Evolutionary conservation across 2,797 vertebrate species (phyloP).

Genomic region (Rhadinocentrus ornatus): DNA sequence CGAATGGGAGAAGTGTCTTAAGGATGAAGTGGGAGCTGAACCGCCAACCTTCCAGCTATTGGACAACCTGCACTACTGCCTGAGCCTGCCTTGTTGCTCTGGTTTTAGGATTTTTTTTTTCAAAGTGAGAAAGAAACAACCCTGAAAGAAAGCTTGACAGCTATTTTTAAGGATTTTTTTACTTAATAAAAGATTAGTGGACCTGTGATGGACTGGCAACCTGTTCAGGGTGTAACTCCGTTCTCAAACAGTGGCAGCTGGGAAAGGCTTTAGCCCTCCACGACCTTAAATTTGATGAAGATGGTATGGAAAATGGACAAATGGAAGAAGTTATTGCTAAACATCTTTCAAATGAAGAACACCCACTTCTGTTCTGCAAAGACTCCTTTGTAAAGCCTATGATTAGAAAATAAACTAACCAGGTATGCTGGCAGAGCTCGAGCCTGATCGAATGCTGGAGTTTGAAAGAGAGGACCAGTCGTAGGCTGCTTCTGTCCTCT

Average conservation of each 20-base stretch:
- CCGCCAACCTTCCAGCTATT: background rate
- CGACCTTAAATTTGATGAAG: too few relatives aligned
- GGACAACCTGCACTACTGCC: background rate
- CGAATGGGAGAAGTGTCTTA: background rate
- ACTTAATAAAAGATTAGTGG: too few relatives aligned
- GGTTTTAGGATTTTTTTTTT: too few relatives aligned
- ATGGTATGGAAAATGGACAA: background rate
- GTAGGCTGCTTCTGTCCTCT: conserved; percentile 94
- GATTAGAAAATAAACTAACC: conserved; percentile 77
- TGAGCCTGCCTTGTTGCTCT: too few relatives aligned
- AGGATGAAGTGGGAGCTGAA: background rate
- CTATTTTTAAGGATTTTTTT: background rate
- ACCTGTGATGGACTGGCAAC: background rate
- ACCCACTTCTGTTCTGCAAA: too few relatives aligned
- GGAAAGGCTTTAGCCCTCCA: too few relatives aligned
- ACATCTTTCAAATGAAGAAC: background rate
- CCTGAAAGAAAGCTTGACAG: too few relatives aligned
- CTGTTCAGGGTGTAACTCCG: background rate
- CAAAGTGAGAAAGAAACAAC: too few relatives aligned
- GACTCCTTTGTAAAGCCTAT: background rate
- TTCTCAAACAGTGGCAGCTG: background rate
- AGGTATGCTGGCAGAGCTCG: conserved; percentile 94
- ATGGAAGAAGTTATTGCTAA: background rate
- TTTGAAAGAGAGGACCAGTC: conserved; percentile 98
- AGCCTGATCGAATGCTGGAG: conserved; percentile 95